Base-by-base conservation (phyloP, 1,140 invertebrate species). In the Bombus sylvicola region DNA sequence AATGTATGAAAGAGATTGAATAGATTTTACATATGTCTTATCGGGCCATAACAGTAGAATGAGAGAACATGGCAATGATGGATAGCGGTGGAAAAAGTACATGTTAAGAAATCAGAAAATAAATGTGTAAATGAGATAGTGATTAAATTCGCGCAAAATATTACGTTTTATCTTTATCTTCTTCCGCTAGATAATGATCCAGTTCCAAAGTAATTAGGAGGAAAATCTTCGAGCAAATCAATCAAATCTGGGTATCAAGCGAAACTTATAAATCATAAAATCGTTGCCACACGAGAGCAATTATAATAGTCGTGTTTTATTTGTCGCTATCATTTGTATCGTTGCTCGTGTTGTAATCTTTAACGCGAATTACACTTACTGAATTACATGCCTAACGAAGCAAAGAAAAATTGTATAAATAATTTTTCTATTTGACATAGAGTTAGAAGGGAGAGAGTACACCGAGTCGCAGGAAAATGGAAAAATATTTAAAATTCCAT, bases 401-500 rank as follows among this genome's bases (percentile, higher is more conserved):
- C 9, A 22, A 68, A 68, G 34, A 8, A 34, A 68, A 1, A 34
- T 22, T 37, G 15, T 34, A 68, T 5, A 22, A 6, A 31, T 66
- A 53, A 53, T 53, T 53, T 53, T 22, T 18, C 22, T 8, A 53
- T 22, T 53, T 53, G 47, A 53, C 47, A 53, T 22, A 53, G 5
- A 53, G 15, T 31, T 53, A 57, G 18, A 18, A 25, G 13, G 0
- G 3, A 4, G 1, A 62, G 59, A 25, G 12, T 62, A 34, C 5
- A 12, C 1, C 18, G 18, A 53, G 47, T 53, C 0, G 47, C 47
- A 22, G 18, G 1, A 53, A 53, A 53, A 53, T 74, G 31, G 34
- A 74, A 53, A 74, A 47, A 53, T 37, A 57, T 37, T 76, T 59
- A 8, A 39, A 76, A 76, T 76, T 39, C 74, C 74, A 39, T 15